Percentiles rank a stretch among this genome's conserved stretches.
Conservation (phyloP, 2,888 invertebrate genomes). For the Sussaba pulchella region DNA sequence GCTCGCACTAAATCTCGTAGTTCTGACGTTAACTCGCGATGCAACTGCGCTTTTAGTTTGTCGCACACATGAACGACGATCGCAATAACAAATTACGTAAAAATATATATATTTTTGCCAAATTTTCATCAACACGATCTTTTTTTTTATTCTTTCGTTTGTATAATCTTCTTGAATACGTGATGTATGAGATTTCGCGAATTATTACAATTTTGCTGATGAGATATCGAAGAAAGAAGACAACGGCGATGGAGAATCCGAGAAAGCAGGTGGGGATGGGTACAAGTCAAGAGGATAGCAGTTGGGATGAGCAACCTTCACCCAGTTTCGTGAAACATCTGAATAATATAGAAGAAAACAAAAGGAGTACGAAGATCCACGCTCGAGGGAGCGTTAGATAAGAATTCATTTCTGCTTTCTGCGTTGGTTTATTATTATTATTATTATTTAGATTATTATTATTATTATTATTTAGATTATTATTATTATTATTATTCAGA, state of each 20-base stretch:
- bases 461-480: too few relatives aligned
- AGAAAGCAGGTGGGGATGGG: neutral
- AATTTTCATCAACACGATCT: neutral
- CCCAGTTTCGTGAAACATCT: constrained; percentile 45
- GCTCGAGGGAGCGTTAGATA: constrained; percentile 24
- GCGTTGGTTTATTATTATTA: neutral
- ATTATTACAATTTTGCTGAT: neutral
- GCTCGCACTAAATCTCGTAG: constrained; percentile 29
- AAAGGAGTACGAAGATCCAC: constrained; percentile 5
- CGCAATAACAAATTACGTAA: neutral
- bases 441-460: too few relatives aligned
- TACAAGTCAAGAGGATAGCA: neutral
- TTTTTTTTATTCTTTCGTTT: too few relatives aligned
- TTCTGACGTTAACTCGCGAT: constrained; percentile 14
- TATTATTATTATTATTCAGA: constrained; percentile 3
- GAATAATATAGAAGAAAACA: constrained; percentile 46
- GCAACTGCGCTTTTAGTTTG: neutral
- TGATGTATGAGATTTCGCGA: neutral
- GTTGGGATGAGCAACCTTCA: constrained; percentile 40
- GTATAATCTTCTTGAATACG: too few relatives aligned
- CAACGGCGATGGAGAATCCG: neutral
- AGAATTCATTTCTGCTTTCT: neutral
- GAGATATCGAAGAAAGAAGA: constrained; percentile 17
- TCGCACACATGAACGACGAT: neutral
- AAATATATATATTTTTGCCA: neutral